phyloP scores from a whole-genome alignment of 2,797 vertebrate genomes.

The Acanthiza pusilla region DNA sequence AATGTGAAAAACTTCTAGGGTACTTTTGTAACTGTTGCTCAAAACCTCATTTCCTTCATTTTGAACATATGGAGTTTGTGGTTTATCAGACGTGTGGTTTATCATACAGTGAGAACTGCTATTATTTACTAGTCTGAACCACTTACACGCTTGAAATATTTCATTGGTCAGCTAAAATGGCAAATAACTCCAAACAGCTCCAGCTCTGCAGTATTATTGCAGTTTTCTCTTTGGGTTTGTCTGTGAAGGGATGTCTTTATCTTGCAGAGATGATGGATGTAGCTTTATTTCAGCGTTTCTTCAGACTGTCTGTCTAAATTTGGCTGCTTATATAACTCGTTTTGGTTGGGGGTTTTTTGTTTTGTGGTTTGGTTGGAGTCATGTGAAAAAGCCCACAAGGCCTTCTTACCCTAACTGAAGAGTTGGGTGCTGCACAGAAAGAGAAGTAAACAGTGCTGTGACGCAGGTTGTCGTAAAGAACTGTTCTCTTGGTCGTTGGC shows the following conservation, averaged over 20 bases:
- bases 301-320: background rate
- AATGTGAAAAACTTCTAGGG: background rate
- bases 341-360: slow-evolving; percentile 43
- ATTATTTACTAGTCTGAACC: slow-evolving; percentile 2
- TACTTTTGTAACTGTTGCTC: slow-evolving; percentile 19
- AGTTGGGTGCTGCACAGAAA: slow-evolving; percentile 43
- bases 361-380: slow-evolving; percentile 56
- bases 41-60: slow-evolving; percentile 36
- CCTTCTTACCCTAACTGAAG: slow-evolving; percentile 1
- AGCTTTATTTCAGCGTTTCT: background rate
- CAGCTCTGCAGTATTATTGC: background rate
- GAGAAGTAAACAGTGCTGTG: slow-evolving; percentile 58
- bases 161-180: background rate
- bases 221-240: background rate
- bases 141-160: background rate
- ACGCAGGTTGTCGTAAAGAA: slow-evolving; percentile 33
- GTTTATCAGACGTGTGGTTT: background rate
- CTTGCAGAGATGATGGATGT: background rate
- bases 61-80: slow-evolving; percentile 9
- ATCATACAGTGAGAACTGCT: slow-evolving; percentile 22
- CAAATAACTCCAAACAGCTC: background rate
- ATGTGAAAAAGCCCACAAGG: slow-evolving; percentile 52
- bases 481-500: background rate
- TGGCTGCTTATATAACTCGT: slow-evolving; percentile 21
- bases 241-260: background rate